A percentile compares a stretch with the other conserved stretches of the same genome.
Conservation (phyloP, 2,797 vertebrate species). For the Danio kyathit region DNA sequence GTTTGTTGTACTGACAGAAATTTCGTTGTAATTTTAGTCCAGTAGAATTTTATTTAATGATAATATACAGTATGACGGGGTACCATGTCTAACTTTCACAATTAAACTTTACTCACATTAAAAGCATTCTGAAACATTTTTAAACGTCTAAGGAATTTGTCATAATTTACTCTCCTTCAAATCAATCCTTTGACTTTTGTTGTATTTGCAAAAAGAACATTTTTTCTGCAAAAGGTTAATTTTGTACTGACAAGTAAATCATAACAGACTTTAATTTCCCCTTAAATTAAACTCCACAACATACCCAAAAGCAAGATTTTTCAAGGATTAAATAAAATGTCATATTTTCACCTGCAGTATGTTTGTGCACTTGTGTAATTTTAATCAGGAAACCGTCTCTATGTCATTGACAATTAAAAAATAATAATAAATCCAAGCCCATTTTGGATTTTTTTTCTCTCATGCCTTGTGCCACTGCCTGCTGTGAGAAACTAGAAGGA, state of each 20-base stretch:
- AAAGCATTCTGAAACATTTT: not conserved
- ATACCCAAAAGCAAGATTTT: not conserved
- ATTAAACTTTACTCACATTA: not conserved
- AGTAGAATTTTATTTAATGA: not conserved
- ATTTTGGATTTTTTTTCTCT: not conserved
- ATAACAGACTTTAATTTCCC: not conserved
- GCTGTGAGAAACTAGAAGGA: slow-evolving; percentile 37
- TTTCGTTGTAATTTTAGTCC: too few species aligned
- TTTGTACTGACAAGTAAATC: not conserved
- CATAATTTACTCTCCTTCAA: too few species aligned
- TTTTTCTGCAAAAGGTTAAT: too few species aligned
- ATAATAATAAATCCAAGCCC: not conserved
- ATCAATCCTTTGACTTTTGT: too few species aligned
- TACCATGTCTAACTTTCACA: not conserved
- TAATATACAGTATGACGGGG: not conserved
- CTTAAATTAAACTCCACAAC: not conserved
- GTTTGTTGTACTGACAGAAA: not conserved
- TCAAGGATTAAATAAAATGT: not conserved
- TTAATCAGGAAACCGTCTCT: too few species aligned
- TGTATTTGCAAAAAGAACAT: too few species aligned
- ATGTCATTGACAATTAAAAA: not conserved
- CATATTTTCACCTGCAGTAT: not conserved
- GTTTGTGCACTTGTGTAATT: not conserved
- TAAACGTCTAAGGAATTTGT: not conserved
- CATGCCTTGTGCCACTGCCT: slow-evolving; percentile 45